A percentile compares a stretch with the other conserved stretches of the same genome.
These are phyloP conservation scores for Euwallacea similis DNA, from an alignment of 1,140 invertebrate species.

Conservation along the genomic window DNA sequence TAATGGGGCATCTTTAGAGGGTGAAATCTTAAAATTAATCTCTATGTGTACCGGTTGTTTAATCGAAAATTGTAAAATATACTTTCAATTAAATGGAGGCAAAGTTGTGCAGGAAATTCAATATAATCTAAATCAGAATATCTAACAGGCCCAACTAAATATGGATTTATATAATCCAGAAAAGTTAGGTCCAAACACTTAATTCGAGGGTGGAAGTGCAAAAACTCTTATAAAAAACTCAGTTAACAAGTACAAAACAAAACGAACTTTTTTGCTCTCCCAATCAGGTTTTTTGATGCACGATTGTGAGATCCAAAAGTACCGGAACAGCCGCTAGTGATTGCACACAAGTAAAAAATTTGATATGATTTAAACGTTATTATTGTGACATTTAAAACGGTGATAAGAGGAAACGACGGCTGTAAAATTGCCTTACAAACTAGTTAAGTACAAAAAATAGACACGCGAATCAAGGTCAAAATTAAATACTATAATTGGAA, in stretches of 20 bases:
- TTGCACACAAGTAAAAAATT: conserved; percentile 42
- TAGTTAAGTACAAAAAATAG: conserved; percentile 43
- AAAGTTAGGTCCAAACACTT: neutral
- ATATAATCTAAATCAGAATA: too few species aligned
- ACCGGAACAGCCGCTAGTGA: conserved; percentile 38
- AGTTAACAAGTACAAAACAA: conserved; percentile 27
- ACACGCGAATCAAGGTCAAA: neutral
- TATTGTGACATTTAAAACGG: conserved; percentile 31
- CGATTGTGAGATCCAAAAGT: too few species aligned
- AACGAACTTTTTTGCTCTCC: conserved; percentile 6
- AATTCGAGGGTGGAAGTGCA: conserved; percentile 20
- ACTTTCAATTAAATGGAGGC: too few species aligned
- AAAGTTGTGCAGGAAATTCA: too few species aligned
- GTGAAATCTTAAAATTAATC: too few species aligned
- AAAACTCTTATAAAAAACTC: conserved; percentile 23
- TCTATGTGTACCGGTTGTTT: too few species aligned
- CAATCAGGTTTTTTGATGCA: neutral
- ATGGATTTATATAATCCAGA: neutral
- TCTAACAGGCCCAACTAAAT: too few species aligned
- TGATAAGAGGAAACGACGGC: conserved; percentile 29
- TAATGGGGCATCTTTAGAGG: too few species aligned
- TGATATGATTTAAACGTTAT: conserved; percentile 42
- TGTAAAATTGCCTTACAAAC: conserved; percentile 33
- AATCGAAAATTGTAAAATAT: too few species aligned
- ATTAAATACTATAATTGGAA: too few species aligned